Percentiles rank a stretch among this genome's conserved stretches.
Conservation (phyloP, 2,888 invertebrate genomes). For the Rhabditoides inermis region DNA sequence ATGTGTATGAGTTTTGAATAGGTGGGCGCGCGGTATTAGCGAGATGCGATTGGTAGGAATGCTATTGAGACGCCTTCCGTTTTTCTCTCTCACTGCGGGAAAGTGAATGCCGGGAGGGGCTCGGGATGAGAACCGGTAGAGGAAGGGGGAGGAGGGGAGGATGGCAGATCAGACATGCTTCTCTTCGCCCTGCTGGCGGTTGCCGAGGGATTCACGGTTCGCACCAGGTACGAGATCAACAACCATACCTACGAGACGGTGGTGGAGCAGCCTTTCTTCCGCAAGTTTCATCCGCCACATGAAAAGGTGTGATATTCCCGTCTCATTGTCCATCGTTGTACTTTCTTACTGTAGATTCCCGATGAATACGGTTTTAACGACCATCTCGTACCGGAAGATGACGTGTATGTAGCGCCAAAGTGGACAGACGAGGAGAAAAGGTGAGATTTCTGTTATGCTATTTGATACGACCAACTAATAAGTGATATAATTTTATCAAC, state of each 20-base stretch:
- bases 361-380: conserved; percentile 6
- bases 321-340: not conserved
- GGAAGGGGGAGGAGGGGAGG: not conserved
- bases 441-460: conserved; percentile 4
- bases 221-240: conserved; percentile 19
- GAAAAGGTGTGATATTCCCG: not conserved
- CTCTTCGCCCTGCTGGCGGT: too few relatives aligned
- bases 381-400: conserved; percentile 31
- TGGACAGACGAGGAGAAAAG: not conserved
- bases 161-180: not conserved
- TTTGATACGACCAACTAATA: conserved; percentile 22
- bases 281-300: not conserved
- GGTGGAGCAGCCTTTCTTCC: conserved; percentile 33
- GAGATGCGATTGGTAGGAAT: too few relatives aligned
- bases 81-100: too few relatives aligned
- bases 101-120: not conserved
- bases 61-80: too few relatives aligned
- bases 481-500: too few relatives aligned
- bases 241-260: conserved; percentile 21
- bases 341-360: conserved; percentile 1
- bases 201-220: too few relatives aligned
- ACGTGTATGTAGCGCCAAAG: conserved; percentile 12
- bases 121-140: not conserved
- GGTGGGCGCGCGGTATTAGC: too few relatives aligned
- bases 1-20: too few relatives aligned